Percentiles rank a stretch among this genome's conserved stretches.
Conservation (phyloP, 1,140 invertebrate genomes). For the Ostrea edulis region DNA sequence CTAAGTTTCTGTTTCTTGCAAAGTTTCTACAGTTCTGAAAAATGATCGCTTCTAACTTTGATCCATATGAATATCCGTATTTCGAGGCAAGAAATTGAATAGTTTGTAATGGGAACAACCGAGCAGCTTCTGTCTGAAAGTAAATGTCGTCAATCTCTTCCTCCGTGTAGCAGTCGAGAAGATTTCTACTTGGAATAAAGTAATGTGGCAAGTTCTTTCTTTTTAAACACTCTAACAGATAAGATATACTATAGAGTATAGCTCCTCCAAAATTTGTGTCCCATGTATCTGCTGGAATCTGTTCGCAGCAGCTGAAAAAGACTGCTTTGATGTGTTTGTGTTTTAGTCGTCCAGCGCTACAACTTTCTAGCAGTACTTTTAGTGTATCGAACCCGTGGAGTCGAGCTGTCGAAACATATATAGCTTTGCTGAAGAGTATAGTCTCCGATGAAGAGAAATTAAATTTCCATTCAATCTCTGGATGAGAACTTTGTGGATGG, state of each 20-base stretch:
- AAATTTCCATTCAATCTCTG: slow-evolving; percentile 51
- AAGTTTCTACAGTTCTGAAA: not conserved
- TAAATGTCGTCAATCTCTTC: slow-evolving; percentile 16
- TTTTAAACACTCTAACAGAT: slow-evolving; percentile 4
- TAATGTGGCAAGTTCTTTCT: slow-evolving; percentile 47
- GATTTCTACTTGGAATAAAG: slow-evolving; percentile 48
- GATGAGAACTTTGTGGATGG: slow-evolving; percentile 18
- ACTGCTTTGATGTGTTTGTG: slow-evolving; percentile 40
- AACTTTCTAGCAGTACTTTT: slow-evolving; percentile 46
- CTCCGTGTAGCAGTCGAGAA: not conserved
- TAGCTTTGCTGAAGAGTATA: slow-evolving; percentile 29
- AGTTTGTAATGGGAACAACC: slow-evolving; percentile 45
- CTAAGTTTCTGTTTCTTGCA: not conserved
- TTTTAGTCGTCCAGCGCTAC: not conserved
- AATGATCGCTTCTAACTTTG: not conserved
- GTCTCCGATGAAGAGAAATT: slow-evolving; percentile 40
- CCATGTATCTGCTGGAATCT: slow-evolving; percentile 34
- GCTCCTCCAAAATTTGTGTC: slow-evolving; percentile 2
- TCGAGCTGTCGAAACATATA: slow-evolving; percentile 3
- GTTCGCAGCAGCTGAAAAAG: slow-evolving; percentile 43
- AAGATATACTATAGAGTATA: slow-evolving; percentile 40
- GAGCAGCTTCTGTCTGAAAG: not conserved
- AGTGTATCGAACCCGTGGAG: slow-evolving; percentile 42
- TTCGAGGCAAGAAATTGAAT: slow-evolving; percentile 22
- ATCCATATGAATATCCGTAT: slow-evolving; percentile 3